These are phyloP conservation scores for Manduca sexta DNA, from an alignment of 1,140 invertebrate species.

Conservation along the genomic window DNA sequence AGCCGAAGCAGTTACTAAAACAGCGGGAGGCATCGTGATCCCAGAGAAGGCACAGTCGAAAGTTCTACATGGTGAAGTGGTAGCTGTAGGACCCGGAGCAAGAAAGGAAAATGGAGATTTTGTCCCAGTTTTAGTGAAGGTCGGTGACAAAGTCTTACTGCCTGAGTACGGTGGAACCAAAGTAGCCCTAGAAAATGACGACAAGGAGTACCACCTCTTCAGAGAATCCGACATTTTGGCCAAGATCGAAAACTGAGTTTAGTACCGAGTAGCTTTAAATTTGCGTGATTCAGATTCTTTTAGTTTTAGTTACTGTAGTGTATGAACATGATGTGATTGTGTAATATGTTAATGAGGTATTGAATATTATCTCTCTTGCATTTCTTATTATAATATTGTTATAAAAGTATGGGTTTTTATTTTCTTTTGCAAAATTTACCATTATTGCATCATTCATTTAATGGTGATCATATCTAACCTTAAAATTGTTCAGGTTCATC, in stretches of 20 bases:
- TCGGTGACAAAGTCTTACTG: slow-evolving; percentile 93
- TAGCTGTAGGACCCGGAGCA: slow-evolving; percentile 93
- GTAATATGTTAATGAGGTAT: slow-evolving; percentile 52
- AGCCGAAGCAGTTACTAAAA: slow-evolving; percentile 93
- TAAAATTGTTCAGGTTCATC: not conserved
- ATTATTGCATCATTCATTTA: slow-evolving; percentile 3
- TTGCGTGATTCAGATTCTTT: slow-evolving; percentile 51
- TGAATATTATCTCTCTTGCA: slow-evolving; percentile 61
- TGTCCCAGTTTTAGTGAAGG: slow-evolving; percentile 87
- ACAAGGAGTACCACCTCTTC: slow-evolving; percentile 95
- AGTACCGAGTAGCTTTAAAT: slow-evolving; percentile 52
- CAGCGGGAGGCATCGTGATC: slow-evolving; percentile 97
- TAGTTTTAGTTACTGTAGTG: slow-evolving; percentile 55
- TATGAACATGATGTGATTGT: slow-evolving; percentile 64
- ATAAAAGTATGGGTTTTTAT: slow-evolving; percentile 33
- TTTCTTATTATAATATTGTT: slow-evolving; percentile 70
- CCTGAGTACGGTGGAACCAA: slow-evolving; percentile 99
- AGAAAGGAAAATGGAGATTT: slow-evolving; percentile 91
- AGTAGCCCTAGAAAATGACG: slow-evolving; percentile 78
- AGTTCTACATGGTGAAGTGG: slow-evolving; percentile 93
- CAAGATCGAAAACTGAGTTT: slow-evolving; percentile 79
- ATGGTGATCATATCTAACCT: slow-evolving; percentile 2
- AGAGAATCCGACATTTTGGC: slow-evolving; percentile 97
- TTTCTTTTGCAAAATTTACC: not conserved
- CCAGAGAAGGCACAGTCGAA: slow-evolving; percentile 97